Evolutionary conservation across 2,888 invertebrate species (phyloP), one percentile per base, ranked within the genome.

Genomic region (Lydus trimaculatus): DNA sequence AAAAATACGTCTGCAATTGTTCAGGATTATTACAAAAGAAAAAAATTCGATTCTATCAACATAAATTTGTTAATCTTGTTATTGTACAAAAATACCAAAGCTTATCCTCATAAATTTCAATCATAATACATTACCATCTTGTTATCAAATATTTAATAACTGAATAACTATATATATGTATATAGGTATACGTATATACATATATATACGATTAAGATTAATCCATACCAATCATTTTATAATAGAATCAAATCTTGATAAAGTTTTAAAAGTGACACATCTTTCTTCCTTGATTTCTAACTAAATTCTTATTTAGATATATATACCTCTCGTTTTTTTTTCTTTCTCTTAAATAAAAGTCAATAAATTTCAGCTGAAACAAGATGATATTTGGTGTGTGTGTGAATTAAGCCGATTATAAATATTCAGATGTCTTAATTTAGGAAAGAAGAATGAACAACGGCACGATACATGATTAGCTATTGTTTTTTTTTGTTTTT

Each of bases 391-490:
- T 20, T 11, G 1, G 1, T 20, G 8, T 9, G 3, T 43, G 2
- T 43, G 1, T 17, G 8, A 43, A 17, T 66, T 69, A 68, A 72
- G 69, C 69, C 68, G 73, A 72, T 72, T 72, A 74, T 73, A 75
- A 74, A 73, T 74, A 75, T 75, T 72, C 73, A 74, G 73, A 67
- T 70, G 72, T 72, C 70, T 71, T 72, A 67, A 70, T 70, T 70
- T 65, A 63, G 61, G 62, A 63, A 36, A 52, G 61, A 52, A 65
- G 62, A 11, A 36, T 2, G 9, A 36, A 11, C 1, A 13, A 11
- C n/a, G n/a, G 28, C 28, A 28, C n/a, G 43, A 17, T 36, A 36
- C 15, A 20, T 56, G 25, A 56, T 56, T 56, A 11, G 56, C 5
- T 56, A 56, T 56, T 56, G 56, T 56, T 56, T 56, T 56, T 56